Percentiles rank a stretch among this genome's conserved stretches.
These are phyloP conservation scores for Mayetiola destructor DNA, from an alignment of 2,888 invertebrate genomes.

Conservation along the genomic window DNA sequence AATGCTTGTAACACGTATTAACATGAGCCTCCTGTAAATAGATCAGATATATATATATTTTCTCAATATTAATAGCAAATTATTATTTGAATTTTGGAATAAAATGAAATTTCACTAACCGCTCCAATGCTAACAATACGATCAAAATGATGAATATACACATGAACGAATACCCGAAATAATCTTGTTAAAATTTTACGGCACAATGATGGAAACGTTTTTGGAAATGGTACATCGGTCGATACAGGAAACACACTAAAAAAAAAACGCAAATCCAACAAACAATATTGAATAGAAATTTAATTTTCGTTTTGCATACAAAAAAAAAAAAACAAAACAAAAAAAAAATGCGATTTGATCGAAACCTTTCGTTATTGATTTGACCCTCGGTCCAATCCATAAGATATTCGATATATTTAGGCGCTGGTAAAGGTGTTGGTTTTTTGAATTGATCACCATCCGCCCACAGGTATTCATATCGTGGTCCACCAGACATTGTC, in stretches of 20 bases:
- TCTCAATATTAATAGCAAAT: too few relatives aligned
- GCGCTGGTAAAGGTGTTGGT: constrained; percentile 68
- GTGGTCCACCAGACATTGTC: constrained; percentile 78
- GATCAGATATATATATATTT: not conserved
- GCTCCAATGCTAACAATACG: constrained; percentile 73
- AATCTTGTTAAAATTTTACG: constrained; percentile 77
- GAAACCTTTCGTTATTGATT: constrained; percentile 62
- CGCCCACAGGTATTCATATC: constrained; percentile 84
- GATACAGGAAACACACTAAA: constrained; percentile 61
- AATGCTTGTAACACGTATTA: constrained; percentile 89
- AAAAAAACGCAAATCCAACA: not conserved
- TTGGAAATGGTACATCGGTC: constrained; percentile 76
- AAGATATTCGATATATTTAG: constrained; percentile 63
- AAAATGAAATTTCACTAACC: constrained; percentile 39
- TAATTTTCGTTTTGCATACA: constrained; percentile 36
- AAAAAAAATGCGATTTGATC: not conserved
- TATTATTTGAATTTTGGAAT: too few relatives aligned
- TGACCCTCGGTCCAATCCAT: constrained; percentile 89
- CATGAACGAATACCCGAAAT: constrained; percentile 84
- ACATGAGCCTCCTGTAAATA: constrained; percentile 61
- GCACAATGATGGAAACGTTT: constrained; percentile 60
- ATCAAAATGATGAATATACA: constrained; percentile 90
- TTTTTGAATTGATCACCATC: constrained; percentile 67
- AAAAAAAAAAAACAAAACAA: not conserved
- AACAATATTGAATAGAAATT: not conserved